Evolutionary conservation across 1,140 invertebrate species (phyloP), one percentile per base, ranked within the genome.

Genomic region (Trypoxylus dichotomus): DNA sequence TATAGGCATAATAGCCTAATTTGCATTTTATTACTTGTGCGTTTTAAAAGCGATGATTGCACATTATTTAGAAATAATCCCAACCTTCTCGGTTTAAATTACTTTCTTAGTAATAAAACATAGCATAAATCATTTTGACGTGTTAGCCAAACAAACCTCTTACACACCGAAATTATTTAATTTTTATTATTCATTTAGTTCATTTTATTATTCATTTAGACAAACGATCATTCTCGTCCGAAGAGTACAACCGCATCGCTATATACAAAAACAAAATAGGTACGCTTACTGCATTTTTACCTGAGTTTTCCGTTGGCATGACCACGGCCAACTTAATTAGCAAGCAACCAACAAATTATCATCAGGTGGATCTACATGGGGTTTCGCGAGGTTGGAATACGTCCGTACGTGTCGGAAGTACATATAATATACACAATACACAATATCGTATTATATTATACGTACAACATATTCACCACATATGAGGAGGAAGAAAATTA

Each of bases 291-390:
- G 60, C 60, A 63, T 21, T 63, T 63, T 24, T 24, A 63, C 60
- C 60, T 63, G 60, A 24, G 19, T 24, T 63, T 63, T 63, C 60
- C 60, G 60, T 63, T 63, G 60, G 60, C 60, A 63, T 63, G 60
- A 63, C 60, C 60, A 27, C 60, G 21, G 60, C 60, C 60, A 63
- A 63, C 60, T 63, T 63, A 63, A 63, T 63, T 63, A 63, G 60
- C 60, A 19, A 63, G 60, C 60, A 19, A 21, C 60, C 21, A 63
- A 27, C 43, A 11, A 63, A 63, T 63, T 63, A 63, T 63, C 60
- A 63, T 63, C 60, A 63, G 60, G 60, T 63, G 60, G 60, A 63
- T 63, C 60, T 63, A 63, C 60, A 21, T 63, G 60, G 60, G 60
- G 60, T 63, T 63, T 63, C 60, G 60, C 60, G 60, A 63, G 60